Percentiles rank a stretch among this genome's conserved stretches.
Evolutionary conservation across 2,888 invertebrate species (phyloP).

Genomic region (Dromius quadrimaculatus): DNA sequence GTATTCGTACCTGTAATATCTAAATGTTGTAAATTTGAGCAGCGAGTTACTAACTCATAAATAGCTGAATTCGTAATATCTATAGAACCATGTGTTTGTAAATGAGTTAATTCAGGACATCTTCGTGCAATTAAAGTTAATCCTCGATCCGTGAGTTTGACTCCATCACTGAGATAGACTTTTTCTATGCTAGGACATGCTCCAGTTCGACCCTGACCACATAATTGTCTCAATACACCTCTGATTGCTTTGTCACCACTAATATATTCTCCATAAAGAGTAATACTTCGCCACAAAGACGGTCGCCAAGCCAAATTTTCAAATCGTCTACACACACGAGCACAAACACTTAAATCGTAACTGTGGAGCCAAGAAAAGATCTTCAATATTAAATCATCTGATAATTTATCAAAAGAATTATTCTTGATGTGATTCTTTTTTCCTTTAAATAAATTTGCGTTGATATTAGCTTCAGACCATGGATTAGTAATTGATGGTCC

Average conservation of each 20-base stretch:
- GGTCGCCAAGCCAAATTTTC: conserved; percentile 85
- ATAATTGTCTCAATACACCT: conserved; percentile 74
- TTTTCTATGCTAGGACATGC: conserved; percentile 77
- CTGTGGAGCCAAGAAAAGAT: conserved; percentile 80
- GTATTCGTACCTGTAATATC: conserved; percentile 83
- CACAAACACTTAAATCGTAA: conserved; percentile 79
- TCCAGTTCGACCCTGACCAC: conserved; percentile 75
- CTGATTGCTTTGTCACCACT: conserved; percentile 77
- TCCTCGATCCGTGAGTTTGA: conserved; percentile 82
- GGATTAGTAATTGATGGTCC: conserved; percentile 64
- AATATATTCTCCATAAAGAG: conserved; percentile 72
- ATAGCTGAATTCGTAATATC: conserved; percentile 82
- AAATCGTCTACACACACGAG: conserved; percentile 81
- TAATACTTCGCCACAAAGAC: conserved; percentile 78
- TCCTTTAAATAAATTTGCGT: conserved; percentile 61
- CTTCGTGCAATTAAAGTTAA: conserved; percentile 80
- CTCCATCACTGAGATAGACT: conserved; percentile 76
- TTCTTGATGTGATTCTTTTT: conserved; percentile 61
- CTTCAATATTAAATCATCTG: conserved; percentile 77
- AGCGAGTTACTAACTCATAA: conserved; percentile 82
- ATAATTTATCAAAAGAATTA: conserved; percentile 73
- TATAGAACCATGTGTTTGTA: conserved; percentile 82
- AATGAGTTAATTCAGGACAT: conserved; percentile 84
- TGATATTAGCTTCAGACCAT: conserved; percentile 63
- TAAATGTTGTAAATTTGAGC: conserved; percentile 84